A percentile compares a stretch with the other conserved stretches of the same genome.
Evolutionary conservation across 2,888 invertebrate species (phyloP).

Genomic region (Orthosia gracilis): DNA sequence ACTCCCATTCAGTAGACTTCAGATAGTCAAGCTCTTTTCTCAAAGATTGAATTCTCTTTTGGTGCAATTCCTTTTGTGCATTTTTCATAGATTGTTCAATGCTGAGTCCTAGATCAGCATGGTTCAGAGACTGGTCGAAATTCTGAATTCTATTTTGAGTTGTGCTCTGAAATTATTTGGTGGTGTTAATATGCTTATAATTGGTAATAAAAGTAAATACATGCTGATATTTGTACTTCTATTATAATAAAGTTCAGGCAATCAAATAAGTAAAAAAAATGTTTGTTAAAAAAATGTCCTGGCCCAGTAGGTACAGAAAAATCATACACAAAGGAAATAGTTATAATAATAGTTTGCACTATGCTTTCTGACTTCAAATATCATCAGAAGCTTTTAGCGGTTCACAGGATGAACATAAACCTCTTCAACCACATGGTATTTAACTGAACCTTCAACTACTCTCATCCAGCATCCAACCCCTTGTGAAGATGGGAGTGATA

Average conservation of each 20-base stretch:
- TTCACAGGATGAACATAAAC: background rate
- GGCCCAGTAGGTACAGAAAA: background rate
- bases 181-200: too few relatives aligned
- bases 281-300: background rate
- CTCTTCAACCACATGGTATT: background rate
- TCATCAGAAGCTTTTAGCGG: background rate
- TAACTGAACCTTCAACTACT: background rate
- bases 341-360: background rate
- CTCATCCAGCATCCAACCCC: background rate
- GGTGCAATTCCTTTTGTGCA: constrained; percentile 93
- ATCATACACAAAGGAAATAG: background rate
- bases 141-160: constrained; percentile 80
- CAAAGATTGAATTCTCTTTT: constrained; percentile 93
- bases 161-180: constrained; percentile 74
- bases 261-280: background rate
- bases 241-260: background rate
- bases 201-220: too few relatives aligned
- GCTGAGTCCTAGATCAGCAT: constrained; percentile 89
- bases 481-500: too few relatives aligned
- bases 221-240: too few relatives aligned
- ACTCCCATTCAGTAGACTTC: constrained; percentile 96
- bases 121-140: constrained; percentile 88
- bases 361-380: background rate
- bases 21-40: constrained; percentile 95
- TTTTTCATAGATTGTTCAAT: constrained; percentile 91